These are phyloP conservation scores for Phasia obesa DNA, from an alignment of 2,888 invertebrate genomes.

Conservation along the genomic window DNA sequence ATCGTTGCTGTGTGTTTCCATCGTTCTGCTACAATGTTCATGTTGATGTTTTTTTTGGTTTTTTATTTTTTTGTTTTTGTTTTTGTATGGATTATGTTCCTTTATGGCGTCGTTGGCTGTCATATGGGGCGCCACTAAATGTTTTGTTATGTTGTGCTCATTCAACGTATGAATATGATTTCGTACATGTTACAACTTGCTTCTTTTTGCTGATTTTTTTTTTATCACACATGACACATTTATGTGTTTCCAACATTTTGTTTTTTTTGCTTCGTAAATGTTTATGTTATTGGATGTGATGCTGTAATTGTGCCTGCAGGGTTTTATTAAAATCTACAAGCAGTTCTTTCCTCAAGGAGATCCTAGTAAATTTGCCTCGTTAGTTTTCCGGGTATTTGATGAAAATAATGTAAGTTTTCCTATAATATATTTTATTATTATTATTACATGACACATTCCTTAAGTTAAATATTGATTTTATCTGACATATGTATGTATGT, in stretches of 20 bases:
- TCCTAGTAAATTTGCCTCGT: conserved; percentile 98
- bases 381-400: conserved; percentile 99
- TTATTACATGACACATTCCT: not conserved
- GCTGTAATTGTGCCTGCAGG: conserved; percentile 84
- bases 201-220: conserved; percentile 44
- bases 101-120: conserved; percentile 63
- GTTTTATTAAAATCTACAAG: conserved; percentile 99
- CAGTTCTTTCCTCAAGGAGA: conserved; percentile 99
- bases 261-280: conserved; percentile 11
- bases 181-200: conserved; percentile 56
- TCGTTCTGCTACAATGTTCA: conserved; percentile 18
- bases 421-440: not conserved
- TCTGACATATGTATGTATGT: not conserved
- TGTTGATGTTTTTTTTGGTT: conserved; percentile 10
- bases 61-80: conserved; percentile 23
- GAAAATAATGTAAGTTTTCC: conserved; percentile 95
- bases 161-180: conserved; percentile 64
- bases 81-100: conserved; percentile 48
- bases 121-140: conserved; percentile 67
- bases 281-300: conserved; percentile 11
- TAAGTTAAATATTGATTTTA: not conserved
- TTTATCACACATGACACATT: conserved; percentile 1
- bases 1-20: conserved; percentile 9
- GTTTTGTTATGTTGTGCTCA: conserved; percentile 54
- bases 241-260: too few relatives aligned